These are phyloP conservation scores for Anoura caudifer DNA, from an alignment of 2,113 vertebrate genomes.

Conservation along the genomic window DNA sequence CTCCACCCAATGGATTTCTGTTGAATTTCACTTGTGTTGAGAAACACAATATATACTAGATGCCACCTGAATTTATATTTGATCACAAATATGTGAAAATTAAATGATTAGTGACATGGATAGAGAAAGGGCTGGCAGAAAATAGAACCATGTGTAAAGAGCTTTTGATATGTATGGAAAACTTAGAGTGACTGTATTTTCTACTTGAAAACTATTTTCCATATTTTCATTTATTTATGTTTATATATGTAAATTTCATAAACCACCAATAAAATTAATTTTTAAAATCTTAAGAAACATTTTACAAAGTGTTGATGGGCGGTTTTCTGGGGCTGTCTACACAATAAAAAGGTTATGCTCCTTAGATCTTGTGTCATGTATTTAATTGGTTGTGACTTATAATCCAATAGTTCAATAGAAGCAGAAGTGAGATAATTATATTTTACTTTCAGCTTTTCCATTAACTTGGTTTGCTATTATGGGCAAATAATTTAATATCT, in stretches of 20 bases:
- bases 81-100: background rate
- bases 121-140: background rate
- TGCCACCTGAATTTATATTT: background rate
- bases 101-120: background rate
- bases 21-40: constrained; percentile 79
- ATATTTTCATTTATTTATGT: background rate
- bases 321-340: background rate
- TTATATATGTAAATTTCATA: background rate
- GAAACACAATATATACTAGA: constrained; percentile 22
- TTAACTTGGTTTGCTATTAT: constrained; percentile 45
- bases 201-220: background rate
- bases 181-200: background rate
- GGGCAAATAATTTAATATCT: constrained; percentile 62
- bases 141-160: background rate
- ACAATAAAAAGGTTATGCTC: background rate
- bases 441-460: constrained; percentile 60
- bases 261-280: background rate
- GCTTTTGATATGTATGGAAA: background rate
- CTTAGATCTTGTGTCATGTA: background rate
- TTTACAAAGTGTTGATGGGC: background rate
- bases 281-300: background rate
- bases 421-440: constrained; percentile 51
- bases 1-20: constrained; percentile 83
- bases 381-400: constrained; percentile 47
- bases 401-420: constrained; percentile 56